Evolutionary conservation across 2,113 vertebrate species (phyloP).

Genomic region (Pithys albifrons): DNA sequence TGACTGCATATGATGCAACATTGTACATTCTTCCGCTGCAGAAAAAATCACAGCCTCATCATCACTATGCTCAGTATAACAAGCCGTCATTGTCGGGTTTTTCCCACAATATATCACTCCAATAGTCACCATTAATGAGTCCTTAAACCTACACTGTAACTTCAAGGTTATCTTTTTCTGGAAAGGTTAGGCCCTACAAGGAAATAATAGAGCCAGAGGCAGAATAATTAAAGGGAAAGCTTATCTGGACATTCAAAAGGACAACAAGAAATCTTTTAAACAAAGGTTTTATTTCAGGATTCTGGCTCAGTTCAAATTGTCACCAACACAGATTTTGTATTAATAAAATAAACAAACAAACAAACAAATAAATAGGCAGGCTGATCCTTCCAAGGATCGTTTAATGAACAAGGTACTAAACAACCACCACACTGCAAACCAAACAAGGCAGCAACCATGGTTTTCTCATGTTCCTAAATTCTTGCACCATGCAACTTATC

Average conservation of each 20-base stretch:
- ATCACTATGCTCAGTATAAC: background rate
- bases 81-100: background rate
- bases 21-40: background rate
- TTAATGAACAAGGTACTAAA: background rate
- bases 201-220: background rate
- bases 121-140: background rate
- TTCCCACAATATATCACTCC: background rate
- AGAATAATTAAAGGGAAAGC: background rate
- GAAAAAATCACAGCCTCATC: background rate
- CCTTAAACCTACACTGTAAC: background rate
- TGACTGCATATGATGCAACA: accelerated
- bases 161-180: background rate
- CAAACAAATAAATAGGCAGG: background rate
- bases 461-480: background rate
- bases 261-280: background rate
- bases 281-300: background rate
- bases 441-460: background rate
- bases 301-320: background rate
- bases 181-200: background rate
- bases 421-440: background rate
- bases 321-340: background rate
- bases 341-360: background rate
- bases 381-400: background rate
- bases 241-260: background rate
- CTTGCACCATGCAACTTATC: background rate